Evolutionary conservation across 1,140 invertebrate species (phyloP).

Genomic region (honey bee (Apis mellifera)): Amel_HAv3.1 CM009931.2:17310001-17310500

Average conservation of each 20-base stretch:
- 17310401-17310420: not conserved
- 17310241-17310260: not conserved
- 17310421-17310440: not conserved
- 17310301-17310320: constrained; percentile 20
- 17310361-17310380: constrained; percentile 30
- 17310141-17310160: too few relatives aligned
- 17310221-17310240: too few relatives aligned
- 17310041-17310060: too few relatives aligned
- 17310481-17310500: not conserved
- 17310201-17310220: not conserved
- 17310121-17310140: too few relatives aligned
- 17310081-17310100: too few relatives aligned
- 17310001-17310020: constrained; percentile 14
- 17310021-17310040: not conserved
- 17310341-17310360: constrained; percentile 23
- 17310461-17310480: not conserved
- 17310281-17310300: not conserved
- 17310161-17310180: too few relatives aligned
- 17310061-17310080: too few relatives aligned
- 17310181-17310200: too few relatives aligned
- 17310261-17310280: constrained; percentile 18
- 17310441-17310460: too few relatives aligned
- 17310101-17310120: too few relatives aligned
- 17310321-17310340: not conserved
- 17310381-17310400: not conserved